A percentile compares a stretch with the other conserved stretches of the same genome.
phyloP scores from a whole-genome alignment of 1,140 invertebrate genomes.

The Bombus cullumanus region DNA sequence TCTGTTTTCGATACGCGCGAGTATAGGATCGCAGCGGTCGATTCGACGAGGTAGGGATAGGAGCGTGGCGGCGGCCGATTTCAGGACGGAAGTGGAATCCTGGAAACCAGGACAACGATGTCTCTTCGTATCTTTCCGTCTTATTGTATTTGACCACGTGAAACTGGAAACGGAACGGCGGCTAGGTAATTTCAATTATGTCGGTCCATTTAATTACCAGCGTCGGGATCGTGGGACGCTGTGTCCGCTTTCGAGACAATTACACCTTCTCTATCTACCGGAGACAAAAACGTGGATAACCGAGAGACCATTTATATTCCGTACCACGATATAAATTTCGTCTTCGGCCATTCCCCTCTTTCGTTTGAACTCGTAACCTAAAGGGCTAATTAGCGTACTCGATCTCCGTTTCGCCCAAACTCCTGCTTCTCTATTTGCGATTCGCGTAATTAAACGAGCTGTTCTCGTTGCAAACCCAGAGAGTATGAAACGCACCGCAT shows the following conservation, averaged over 20 bases:
- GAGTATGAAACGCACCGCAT: fast-evolving
- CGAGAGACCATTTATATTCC: too few relatives aligned
- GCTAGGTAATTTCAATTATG: constrained; percentile 53
- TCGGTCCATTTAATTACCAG: constrained; percentile 52
- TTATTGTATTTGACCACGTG: constrained; percentile 49
- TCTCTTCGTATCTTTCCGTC: constrained; percentile 26
- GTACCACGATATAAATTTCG: too few relatives aligned
- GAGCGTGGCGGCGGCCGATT: constrained; percentile 22
- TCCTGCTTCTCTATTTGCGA: neutral
- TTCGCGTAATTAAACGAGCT: neutral
- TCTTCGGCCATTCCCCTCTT: neutral
- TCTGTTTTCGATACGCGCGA: neutral
- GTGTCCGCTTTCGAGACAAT: neutral
- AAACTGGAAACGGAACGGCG: constrained; percentile 32
- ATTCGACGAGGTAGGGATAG: neutral
- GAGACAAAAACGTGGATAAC: too few relatives aligned
- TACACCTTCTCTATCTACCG: neutral
- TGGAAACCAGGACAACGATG: constrained; percentile 50
- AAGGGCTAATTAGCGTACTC: neutral
- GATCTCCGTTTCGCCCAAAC: neutral
- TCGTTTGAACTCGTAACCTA: neutral
- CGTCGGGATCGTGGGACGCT: neutral
- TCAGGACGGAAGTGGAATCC: constrained; percentile 52
- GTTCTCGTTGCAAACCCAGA: too few relatives aligned
- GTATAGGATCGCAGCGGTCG: neutral